phyloP scores from a whole-genome alignment of 2,113 vertebrate species.

The Hyla sarda region DNA sequence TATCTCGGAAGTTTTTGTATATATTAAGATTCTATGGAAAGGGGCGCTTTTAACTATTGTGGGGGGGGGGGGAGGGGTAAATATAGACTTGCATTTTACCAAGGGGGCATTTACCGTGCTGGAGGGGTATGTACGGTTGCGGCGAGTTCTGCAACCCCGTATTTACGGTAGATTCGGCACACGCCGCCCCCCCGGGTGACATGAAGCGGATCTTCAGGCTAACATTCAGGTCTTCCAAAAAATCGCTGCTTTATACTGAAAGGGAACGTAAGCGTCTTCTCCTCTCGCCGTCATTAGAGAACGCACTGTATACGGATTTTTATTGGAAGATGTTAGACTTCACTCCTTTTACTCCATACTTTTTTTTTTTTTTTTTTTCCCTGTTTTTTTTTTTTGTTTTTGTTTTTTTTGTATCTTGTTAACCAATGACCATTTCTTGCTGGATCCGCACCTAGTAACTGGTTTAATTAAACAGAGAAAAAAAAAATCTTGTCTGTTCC shows the following conservation, averaged over 20 bases:
- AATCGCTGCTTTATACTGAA: slow-evolving; percentile 57
- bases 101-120: neutral
- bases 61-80: neutral
- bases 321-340: slow-evolving; percentile 33
- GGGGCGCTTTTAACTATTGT: neutral
- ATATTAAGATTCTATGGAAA: slow-evolving; percentile 6
- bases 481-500: neutral
- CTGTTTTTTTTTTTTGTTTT: neutral
- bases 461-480: slow-evolving; percentile 48
- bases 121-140: neutral
- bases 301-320: slow-evolving; percentile 49
- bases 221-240: slow-evolving; percentile 69
- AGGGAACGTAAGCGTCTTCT: slow-evolving; percentile 61
- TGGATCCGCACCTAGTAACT: slow-evolving; percentile 59
- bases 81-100: neutral
- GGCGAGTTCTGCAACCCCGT: slow-evolving; percentile 1
- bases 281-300: slow-evolving; percentile 11
- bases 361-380: neutral
- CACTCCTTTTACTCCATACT: neutral
- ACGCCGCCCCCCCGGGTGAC: neutral
- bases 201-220: slow-evolving; percentile 42
- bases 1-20: slow-evolving; percentile 34
- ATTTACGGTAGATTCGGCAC: neutral
- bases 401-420: slow-evolving; percentile 35
- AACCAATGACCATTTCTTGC: slow-evolving; percentile 59